These are phyloP conservation scores for Oreotrochilus melanogaster DNA, from an alignment of 2,113 vertebrate species.

Conservation along the genomic window DNA sequence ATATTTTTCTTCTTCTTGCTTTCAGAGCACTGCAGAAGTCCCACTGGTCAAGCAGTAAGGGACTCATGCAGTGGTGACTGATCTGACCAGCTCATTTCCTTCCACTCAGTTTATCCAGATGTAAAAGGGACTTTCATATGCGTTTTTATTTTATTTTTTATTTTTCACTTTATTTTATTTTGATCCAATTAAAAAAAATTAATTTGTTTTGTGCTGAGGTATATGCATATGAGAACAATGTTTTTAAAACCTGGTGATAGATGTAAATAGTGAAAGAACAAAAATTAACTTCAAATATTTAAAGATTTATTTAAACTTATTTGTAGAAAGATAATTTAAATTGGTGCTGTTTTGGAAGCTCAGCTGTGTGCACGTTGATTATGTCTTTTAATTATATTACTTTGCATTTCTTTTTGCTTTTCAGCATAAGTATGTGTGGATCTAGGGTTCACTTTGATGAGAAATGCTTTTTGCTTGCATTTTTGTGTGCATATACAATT, in stretches of 20 bases:
- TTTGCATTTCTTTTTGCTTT: slow-evolving; percentile 1
- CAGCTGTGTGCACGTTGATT: not conserved
- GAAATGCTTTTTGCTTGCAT: not conserved
- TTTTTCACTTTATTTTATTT: not conserved
- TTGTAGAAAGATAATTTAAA: slow-evolving; percentile 12
- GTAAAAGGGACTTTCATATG: not conserved
- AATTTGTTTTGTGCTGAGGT: not conserved
- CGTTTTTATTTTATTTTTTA: not conserved
- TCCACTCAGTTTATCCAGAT: not conserved
- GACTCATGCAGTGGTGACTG: not conserved
- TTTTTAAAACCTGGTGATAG: not conserved
- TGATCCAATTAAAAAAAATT: too few species aligned
- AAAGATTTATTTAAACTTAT: not conserved
- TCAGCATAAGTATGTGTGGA: not conserved
- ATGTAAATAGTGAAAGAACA: not conserved
- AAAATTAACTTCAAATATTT: not conserved
- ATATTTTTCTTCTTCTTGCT: not conserved
- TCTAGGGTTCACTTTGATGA: not conserved
- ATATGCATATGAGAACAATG: not conserved
- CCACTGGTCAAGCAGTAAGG: not conserved
- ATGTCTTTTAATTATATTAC: slow-evolving; percentile 30
- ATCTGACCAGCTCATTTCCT: not conserved
- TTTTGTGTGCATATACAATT: not conserved
- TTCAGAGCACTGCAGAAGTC: not conserved
- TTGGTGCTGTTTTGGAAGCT: slow-evolving; percentile 19